These are phyloP conservation scores for Cygnus olor DNA, from an alignment of 2,797 vertebrate species.

Conservation along the genomic window DNA sequence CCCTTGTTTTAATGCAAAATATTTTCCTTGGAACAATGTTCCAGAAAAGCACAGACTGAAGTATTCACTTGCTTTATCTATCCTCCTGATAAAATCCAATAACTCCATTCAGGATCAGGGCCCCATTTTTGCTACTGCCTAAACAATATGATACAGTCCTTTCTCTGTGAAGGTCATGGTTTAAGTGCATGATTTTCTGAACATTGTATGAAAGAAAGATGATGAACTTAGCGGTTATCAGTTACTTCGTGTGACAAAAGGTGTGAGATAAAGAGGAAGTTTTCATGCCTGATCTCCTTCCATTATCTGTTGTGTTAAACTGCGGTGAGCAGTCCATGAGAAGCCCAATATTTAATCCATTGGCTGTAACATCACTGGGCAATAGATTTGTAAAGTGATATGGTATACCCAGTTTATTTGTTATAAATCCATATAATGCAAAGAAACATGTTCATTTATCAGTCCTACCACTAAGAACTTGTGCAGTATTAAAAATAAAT, in stretches of 20 bases:
- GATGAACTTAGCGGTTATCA: conserved; percentile 46
- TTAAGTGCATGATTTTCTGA: conserved; percentile 45
- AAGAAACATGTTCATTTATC: conserved; percentile 26
- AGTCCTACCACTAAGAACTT: not conserved
- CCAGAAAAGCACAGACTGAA: not conserved
- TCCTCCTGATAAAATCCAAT: conserved; percentile 16
- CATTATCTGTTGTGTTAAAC: conserved; percentile 31
- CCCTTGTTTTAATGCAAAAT: not conserved
- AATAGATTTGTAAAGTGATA: conserved; percentile 31
- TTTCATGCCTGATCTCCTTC: conserved; percentile 27
- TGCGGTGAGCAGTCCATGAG: not conserved
- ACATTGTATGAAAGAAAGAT: conserved; percentile 25
- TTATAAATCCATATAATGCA: conserved; percentile 40
- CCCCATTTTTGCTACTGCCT: not conserved
- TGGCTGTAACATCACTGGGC: not conserved
- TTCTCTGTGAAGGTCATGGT: conserved; percentile 33
- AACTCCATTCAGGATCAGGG: not conserved
- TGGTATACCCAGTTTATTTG: not conserved
- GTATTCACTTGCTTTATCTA: conserved; percentile 10
- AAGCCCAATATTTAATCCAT: not conserved
- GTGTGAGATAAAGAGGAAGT: conserved; percentile 43
- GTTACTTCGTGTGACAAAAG: conserved; percentile 10
- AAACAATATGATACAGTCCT: not conserved
- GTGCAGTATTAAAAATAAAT: not conserved
- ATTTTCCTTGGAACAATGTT: conserved; percentile 1